Percentiles rank a stretch among this genome's conserved stretches.
These are phyloP conservation scores for Laupala kohalensis DNA, from an alignment of 1,140 invertebrate species.

Conservation along the genomic window DNA sequence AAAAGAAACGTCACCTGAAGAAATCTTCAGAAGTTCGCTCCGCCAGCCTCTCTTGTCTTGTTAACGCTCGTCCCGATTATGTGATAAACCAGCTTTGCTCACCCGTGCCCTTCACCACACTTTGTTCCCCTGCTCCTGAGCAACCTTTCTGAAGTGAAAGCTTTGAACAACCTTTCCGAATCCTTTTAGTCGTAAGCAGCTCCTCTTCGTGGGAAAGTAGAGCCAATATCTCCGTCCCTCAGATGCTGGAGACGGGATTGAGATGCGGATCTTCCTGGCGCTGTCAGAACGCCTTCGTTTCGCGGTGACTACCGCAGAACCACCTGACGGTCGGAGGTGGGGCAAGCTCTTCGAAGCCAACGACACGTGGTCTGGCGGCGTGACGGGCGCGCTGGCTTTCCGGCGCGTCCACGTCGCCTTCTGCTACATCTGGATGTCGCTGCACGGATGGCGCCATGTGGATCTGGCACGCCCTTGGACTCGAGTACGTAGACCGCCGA, in stretches of 20 bases:
- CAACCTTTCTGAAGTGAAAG: too few species aligned
- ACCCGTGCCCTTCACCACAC: too few species aligned
- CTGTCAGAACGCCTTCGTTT: not conserved
- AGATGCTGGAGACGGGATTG: not conserved
- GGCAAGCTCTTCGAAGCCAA: not conserved
- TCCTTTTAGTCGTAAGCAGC: too few species aligned
- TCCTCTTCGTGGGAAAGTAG: too few species aligned
- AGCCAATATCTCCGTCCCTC: too few species aligned
- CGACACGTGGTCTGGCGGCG: not conserved
- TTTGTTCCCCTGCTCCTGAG: too few species aligned
- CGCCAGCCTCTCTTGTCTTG: too few species aligned
- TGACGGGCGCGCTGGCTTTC: not conserved
- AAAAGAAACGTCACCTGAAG: too few species aligned
- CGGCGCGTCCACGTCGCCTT: not conserved
- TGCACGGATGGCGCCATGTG: not conserved
- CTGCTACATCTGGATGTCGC: not conserved
- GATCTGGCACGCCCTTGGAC: not conserved
- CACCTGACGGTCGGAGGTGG: not conserved
- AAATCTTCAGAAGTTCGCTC: too few species aligned
- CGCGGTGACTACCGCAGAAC: not conserved
- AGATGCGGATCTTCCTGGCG: not conserved
- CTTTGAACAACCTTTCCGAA: too few species aligned
- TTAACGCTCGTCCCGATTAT: too few species aligned
- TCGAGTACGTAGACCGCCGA: not conserved
- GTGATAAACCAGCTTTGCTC: too few species aligned